Conservation (phyloP, 2,113 vertebrate species). For the Thunnus maccoyii region DNA sequence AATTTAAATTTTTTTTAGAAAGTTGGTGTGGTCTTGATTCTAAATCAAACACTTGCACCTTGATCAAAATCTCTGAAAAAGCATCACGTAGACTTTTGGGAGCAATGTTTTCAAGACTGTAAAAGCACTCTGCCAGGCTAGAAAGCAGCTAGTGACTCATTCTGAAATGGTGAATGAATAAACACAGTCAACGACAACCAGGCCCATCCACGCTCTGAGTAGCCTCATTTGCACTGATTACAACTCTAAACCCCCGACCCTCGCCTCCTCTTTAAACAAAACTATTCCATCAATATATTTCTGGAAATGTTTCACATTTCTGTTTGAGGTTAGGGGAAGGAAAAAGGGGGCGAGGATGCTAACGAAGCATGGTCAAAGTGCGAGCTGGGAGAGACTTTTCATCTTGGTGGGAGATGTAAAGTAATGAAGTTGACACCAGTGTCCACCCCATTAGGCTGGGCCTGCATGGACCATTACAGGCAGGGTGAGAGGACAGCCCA, state of each 20-base stretch:
- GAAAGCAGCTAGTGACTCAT: slow-evolving; percentile 30
- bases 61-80: neutral
- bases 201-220: neutral
- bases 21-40: no score
- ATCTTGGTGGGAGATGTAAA: slow-evolving; percentile 84
- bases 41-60: slow-evolving; percentile 1
- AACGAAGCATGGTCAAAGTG: slow-evolving; percentile 55
- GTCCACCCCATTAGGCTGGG: slow-evolving; percentile 86
- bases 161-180: slow-evolving; percentile 28
- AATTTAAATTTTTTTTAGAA: neutral
- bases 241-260: slow-evolving; percentile 3
- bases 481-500: slow-evolving; percentile 84
- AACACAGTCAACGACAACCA: slow-evolving; percentile 19
- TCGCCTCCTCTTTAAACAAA: slow-evolving; percentile 30
- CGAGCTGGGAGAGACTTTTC: slow-evolving; percentile 69
- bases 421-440: slow-evolving; percentile 85
- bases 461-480: slow-evolving; percentile 85
- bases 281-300: slow-evolving; percentile 33
- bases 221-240: slow-evolving; percentile 57
- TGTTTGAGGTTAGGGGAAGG: neutral
- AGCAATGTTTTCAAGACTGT: slow-evolving; percentile 22
- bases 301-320: slow-evolving; percentile 48
- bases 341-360: neutral
- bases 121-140: slow-evolving; percentile 2
- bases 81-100: neutral